phyloP scores from a whole-genome alignment of 1,140 invertebrate genomes.

The Dolichoris vasculosae region DNA sequence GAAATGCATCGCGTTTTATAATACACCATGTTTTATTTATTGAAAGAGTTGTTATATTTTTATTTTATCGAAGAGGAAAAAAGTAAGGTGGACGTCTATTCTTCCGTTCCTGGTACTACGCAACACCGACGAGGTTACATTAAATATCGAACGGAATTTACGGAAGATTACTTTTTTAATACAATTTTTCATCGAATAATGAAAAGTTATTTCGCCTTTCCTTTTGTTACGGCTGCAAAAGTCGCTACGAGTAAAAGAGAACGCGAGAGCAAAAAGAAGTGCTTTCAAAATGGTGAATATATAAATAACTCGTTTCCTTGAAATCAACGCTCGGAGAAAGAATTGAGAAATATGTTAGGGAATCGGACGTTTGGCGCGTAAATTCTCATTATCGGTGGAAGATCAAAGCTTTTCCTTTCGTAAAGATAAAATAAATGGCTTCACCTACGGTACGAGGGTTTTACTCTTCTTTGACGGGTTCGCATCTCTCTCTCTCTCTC shows the following conservation, averaged over 20 bases:
- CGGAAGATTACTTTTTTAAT: background rate
- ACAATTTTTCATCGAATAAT: background rate
- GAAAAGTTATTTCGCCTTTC: background rate
- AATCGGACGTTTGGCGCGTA: too few species aligned
- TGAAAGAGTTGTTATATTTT: background rate
- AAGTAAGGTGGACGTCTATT: background rate
- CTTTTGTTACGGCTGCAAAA: background rate
- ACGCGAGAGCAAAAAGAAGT: background rate
- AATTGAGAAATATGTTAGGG: background rate
- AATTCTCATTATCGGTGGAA: too few species aligned
- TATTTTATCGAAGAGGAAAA: background rate
- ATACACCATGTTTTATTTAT: background rate
- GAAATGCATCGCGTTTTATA: background rate
- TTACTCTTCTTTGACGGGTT: too few species aligned
- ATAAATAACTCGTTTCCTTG: too few species aligned
- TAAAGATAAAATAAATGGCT: background rate
- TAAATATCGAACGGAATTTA: background rate
- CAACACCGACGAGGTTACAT: too few species aligned
- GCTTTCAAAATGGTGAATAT: too few species aligned
- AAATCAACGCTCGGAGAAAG: too few species aligned
- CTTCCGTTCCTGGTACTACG: background rate
- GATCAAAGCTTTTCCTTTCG: too few species aligned
- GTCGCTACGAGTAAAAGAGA: too few species aligned
- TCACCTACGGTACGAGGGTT: too few species aligned
- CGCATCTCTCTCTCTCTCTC: too few species aligned